These are phyloP conservation scores for Odontocerum albicorne DNA, from an alignment of 2,888 invertebrate species.

Conservation along the genomic window DNA sequence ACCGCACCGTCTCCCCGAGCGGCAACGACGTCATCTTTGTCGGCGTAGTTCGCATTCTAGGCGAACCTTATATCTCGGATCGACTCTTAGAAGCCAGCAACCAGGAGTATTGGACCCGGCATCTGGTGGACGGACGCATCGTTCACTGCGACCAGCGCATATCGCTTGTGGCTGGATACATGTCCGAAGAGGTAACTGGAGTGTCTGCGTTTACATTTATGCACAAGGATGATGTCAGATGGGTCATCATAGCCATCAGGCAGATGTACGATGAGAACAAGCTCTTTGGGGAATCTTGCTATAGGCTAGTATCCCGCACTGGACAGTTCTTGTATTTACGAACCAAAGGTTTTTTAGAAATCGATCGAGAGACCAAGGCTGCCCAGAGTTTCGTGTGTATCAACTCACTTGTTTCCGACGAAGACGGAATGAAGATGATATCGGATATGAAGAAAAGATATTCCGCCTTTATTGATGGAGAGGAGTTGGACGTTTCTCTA, in stretches of 20 bases:
- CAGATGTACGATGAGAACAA: slow-evolving; percentile 88
- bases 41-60: slow-evolving; percentile 73
- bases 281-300: slow-evolving; percentile 84
- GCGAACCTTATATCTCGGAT: slow-evolving; percentile 61
- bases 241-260: slow-evolving; percentile 83
- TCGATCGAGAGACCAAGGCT: slow-evolving; percentile 72
- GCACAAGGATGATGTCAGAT: slow-evolving; percentile 86
- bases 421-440: slow-evolving; percentile 72
- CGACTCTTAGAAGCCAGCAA: slow-evolving; percentile 68
- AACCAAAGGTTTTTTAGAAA: slow-evolving; percentile 82
- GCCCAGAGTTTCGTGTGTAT: slow-evolving; percentile 87
- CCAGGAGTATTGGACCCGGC: slow-evolving; percentile 88
- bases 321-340: slow-evolving; percentile 85
- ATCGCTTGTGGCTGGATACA: slow-evolving; percentile 84
- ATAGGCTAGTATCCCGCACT: slow-evolving; percentile 77
- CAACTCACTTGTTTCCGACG: slow-evolving; percentile 75
- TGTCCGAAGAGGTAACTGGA: slow-evolving; percentile 88
- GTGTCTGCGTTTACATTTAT: slow-evolving; percentile 86
- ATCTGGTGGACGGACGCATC: slow-evolving; percentile 85
- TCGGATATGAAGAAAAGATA: slow-evolving; percentile 80
- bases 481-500: slow-evolving; percentile 44
- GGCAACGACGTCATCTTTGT: slow-evolving; percentile 69
- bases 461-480: slow-evolving; percentile 66
- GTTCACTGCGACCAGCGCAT: slow-evolving; percentile 91
- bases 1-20: slow-evolving; percentile 55